Base-by-base conservation (phyloP, 2,888 invertebrate species). In the Euplexia lucipara region DNA sequence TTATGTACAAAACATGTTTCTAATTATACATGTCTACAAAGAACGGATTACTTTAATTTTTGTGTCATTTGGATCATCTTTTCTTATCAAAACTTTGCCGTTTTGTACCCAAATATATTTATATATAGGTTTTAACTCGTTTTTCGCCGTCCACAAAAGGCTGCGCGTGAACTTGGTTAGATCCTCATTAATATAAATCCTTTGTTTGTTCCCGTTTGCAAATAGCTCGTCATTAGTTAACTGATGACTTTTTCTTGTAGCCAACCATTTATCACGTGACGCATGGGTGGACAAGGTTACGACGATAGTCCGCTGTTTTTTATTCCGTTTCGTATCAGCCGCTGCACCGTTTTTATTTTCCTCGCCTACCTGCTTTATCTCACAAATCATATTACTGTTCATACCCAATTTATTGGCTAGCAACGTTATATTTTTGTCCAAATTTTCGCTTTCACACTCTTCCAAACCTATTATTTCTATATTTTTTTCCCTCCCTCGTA, bases 51-150 rank as follows among this genome's bases (percentile, higher is more conserved):
- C 14, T n/a, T 20, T 37, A 14, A 51, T 51, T 39, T 51, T 51
- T 14, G 14, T 37, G n/a, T 51, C 51, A 14, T 39, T 51, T 37
- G 51, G 51, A 26, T 51, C 39, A 51, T 51, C 39, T 26, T 51
- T 37, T 39, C 39, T 51, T 39, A 39, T 39, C 39, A 39, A n/a
- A 5, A 39, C 39, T n/a, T 16, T 53, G 2, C 53, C 53, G 7
- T 53, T 53, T 48, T 48, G 48, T 39, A 62, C 32, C 61, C 54
- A 54, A 22, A 62, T 56, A 14, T 61, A 61, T 61, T 39, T 61
- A 30, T 10, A 61, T 0, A 16, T 41, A 1, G 49, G 37, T 22
- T 56, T 63, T 37, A 63, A 22, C 42, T 63, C 49, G 8, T 35
- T 56, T 30, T 63, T 63, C 2, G 62, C 49, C 5, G 56, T 48